A percentile compares a stretch with the other conserved stretches of the same genome.
phyloP scores from a whole-genome alignment of 2,113 vertebrate species.

The Uria aalge region DNA sequence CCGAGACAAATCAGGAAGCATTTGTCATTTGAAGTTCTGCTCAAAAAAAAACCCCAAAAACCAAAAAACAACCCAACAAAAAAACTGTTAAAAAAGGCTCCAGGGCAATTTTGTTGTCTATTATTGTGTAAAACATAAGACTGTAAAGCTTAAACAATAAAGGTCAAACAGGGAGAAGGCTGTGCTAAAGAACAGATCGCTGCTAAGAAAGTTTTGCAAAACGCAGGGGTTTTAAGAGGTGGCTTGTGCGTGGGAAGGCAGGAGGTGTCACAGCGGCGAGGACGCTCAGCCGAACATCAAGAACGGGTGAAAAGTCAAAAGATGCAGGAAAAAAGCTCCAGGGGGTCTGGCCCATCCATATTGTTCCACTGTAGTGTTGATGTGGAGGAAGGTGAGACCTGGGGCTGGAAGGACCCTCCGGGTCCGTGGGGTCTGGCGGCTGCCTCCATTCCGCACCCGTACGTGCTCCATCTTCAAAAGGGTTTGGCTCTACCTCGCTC shows the following conservation, averaged over 20 bases:
- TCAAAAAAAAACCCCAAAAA: background rate
- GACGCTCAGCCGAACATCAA: background rate
- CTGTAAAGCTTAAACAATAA: constrained; percentile 18
- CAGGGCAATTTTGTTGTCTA: constrained; percentile 28
- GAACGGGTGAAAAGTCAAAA: background rate
- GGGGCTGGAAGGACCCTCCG: background rate
- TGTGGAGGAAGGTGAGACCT: background rate
- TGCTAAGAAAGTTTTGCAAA: background rate
- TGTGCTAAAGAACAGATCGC: background rate
- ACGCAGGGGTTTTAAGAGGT: background rate
- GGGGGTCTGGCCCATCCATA: background rate
- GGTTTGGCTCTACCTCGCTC: background rate
- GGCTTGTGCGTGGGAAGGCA: background rate
- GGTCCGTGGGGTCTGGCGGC: background rate
- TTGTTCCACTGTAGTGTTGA: background rate
- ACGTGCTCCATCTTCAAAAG: background rate
- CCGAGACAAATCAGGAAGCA: constrained; percentile 24
- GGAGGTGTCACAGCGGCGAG: background rate
- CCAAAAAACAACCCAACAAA: background rate
- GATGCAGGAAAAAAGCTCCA: background rate
- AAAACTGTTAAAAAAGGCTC: constrained; percentile 12
- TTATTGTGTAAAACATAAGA: constrained; percentile 27
- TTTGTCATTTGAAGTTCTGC: constrained; percentile 46
- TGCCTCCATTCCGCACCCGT: background rate
- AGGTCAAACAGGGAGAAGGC: constrained; percentile 21